Evolutionary conservation across 2,797 vertebrate genomes (phyloP).

Genomic region (Rhabdomys pumilio): DNA sequence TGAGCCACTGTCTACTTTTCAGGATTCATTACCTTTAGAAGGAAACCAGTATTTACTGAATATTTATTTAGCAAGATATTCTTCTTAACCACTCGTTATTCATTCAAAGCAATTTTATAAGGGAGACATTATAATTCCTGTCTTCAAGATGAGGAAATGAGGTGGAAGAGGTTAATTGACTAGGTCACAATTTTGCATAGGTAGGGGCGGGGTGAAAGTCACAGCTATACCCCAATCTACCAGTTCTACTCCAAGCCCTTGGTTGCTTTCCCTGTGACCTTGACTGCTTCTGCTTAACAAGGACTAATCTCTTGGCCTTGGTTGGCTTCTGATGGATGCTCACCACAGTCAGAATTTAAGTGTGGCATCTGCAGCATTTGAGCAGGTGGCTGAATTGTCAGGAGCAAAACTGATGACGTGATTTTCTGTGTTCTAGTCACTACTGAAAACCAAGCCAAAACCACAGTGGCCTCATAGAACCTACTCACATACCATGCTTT

Average conservation of each 20-base stretch:
- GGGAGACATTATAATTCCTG: background rate
- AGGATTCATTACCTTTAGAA: background rate
- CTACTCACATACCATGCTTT: rapidly evolving
- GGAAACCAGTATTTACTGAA: background rate
- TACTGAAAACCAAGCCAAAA: background rate
- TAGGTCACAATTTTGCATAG: background rate
- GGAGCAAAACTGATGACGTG: background rate
- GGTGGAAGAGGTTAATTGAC: background rate
- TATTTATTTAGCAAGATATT: background rate
- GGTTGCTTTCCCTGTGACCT: background rate
- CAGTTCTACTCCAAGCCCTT: background rate
- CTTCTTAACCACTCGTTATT: background rate
- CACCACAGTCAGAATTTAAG: background rate
- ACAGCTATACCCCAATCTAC: background rate
- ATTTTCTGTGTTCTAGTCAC: constrained; percentile 19
- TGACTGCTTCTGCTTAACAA: background rate
- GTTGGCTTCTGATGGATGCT: background rate
- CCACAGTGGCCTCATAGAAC: background rate
- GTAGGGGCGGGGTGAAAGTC: background rate
- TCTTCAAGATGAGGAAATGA: constrained; percentile 31
- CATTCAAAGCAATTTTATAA: background rate
- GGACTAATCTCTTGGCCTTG: background rate
- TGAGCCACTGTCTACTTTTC: background rate
- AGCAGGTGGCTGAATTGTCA: constrained; percentile 8
- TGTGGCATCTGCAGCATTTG: background rate